Percentiles rank a stretch among this genome's conserved stretches.
Conservation (phyloP, 2,113 vertebrate genomes). For the Thamnophis sirtalis region DNA sequence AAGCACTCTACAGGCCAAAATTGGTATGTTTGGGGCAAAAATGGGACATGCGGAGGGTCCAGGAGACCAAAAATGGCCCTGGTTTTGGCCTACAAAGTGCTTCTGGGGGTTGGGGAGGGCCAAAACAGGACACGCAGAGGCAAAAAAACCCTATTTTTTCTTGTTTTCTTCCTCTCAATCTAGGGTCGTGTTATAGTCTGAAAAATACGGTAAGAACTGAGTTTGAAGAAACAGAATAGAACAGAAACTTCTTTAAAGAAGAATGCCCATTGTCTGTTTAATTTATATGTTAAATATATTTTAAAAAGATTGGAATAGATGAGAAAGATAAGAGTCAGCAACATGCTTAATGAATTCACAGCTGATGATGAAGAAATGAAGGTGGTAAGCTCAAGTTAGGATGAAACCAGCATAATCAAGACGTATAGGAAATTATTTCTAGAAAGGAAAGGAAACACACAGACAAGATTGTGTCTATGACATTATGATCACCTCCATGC, state of each 20-base stretch:
- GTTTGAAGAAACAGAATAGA: background rate
- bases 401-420: background rate
- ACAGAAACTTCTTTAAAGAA: background rate
- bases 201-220: background rate
- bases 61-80: no score
- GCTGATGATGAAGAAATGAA: background rate
- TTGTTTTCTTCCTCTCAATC: no score
- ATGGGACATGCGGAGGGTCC: no score
- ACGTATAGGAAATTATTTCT: background rate
- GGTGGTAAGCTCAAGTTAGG: background rate
- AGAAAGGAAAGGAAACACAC: background rate
- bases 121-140: no score
- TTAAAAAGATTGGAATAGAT: background rate
- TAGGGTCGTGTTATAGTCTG: no score
- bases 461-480: background rate
- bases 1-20: no score
- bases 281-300: background rate
- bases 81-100: no score
- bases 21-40: no score
- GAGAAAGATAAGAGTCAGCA: background rate
- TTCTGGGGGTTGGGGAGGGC: no score
- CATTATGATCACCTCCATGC: background rate
- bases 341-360: background rate
- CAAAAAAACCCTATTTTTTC: no score
- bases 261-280: background rate